phyloP scores from a whole-genome alignment of 2,113 vertebrate genomes.

The Protobothrops flavoviridis region DNA sequence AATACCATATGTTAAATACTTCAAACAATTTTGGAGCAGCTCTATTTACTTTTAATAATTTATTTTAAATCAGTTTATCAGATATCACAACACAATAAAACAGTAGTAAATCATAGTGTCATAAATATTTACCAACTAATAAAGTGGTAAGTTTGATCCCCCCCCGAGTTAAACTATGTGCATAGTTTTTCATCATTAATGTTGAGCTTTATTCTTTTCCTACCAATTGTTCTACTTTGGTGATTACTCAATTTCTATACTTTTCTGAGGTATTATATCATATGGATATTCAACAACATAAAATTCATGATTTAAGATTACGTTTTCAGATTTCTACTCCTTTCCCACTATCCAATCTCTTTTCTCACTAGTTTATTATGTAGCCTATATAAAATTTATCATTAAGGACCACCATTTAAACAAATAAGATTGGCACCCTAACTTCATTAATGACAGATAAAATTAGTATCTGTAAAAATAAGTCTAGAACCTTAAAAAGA shows the following conservation, averaged over 20 bases:
- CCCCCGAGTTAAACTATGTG: slow-evolving; percentile 31
- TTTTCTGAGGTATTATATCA: slow-evolving; percentile 29
- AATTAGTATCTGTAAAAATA: neutral
- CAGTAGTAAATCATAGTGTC: slow-evolving; percentile 36
- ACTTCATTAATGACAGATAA: slow-evolving; percentile 3
- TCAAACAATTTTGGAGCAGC: slow-evolving; percentile 47
- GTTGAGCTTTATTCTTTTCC: slow-evolving; percentile 7
- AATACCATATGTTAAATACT: slow-evolving; percentile 49
- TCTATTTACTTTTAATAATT: slow-evolving; percentile 58
- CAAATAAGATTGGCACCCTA: neutral
- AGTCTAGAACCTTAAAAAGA: neutral
- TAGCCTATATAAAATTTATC: slow-evolving; percentile 41
- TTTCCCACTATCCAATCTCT: slow-evolving; percentile 24
- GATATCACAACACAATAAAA: slow-evolving; percentile 39
- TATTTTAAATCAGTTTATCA: slow-evolving; percentile 61
- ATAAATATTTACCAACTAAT: slow-evolving; percentile 46
- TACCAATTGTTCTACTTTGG: slow-evolving; percentile 6
- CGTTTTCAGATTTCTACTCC: slow-evolving; percentile 23
- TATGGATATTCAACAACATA: slow-evolving; percentile 27
- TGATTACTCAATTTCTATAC: slow-evolving; percentile 17
- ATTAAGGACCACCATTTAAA: slow-evolving; percentile 40
- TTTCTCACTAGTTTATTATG: slow-evolving; percentile 22
- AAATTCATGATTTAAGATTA: slow-evolving; percentile 33
- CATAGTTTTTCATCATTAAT: slow-evolving; percentile 17
- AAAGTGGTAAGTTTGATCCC: slow-evolving; percentile 16